A percentile compares a stretch with the other conserved stretches of the same genome.
These are phyloP conservation scores for Hirudo medicinalis DNA, from an alignment of 1,140 invertebrate genomes.

Conservation along the genomic window DNA sequence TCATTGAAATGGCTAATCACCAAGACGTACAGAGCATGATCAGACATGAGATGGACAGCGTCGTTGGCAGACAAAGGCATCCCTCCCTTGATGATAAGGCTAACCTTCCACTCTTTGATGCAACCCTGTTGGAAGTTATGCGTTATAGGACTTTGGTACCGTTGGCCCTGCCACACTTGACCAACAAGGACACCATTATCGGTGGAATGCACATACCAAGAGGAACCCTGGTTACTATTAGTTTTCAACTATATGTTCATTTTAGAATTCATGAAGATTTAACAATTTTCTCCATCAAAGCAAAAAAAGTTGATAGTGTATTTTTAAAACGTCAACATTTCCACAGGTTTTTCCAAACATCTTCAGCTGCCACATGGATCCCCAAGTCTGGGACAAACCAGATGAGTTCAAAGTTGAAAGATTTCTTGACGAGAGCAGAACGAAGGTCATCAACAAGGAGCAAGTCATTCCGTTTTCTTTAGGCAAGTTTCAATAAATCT, in stretches of 20 bases:
- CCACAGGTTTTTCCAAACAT: slow-evolving; percentile 51
- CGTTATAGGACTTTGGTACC: slow-evolving; percentile 37
- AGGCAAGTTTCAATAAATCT: background rate
- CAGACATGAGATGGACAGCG: slow-evolving; percentile 33
- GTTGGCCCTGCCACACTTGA: slow-evolving; percentile 27
- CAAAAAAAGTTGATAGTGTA: too few species aligned
- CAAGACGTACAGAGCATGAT: slow-evolving; percentile 33
- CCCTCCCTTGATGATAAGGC: slow-evolving; percentile 26
- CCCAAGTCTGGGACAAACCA: slow-evolving; percentile 50
- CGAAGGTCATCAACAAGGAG: slow-evolving; percentile 3
- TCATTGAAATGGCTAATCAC: slow-evolving; percentile 35
- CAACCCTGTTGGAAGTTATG: slow-evolving; percentile 30
- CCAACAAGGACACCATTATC: slow-evolving; percentile 28
- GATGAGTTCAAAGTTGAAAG: slow-evolving; percentile 55
- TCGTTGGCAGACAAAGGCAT: slow-evolving; percentile 28
- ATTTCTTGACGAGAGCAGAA: slow-evolving; percentile 31
- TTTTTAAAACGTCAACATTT: background rate
- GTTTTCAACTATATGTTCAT: slow-evolving; percentile 24
- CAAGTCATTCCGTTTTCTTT: slow-evolving; percentile 15
- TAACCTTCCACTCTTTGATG: slow-evolving; percentile 30
- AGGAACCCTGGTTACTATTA: slow-evolving; percentile 30
- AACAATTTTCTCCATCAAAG: too few species aligned
- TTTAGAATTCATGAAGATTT: too few species aligned
- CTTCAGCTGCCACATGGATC: slow-evolving; percentile 31
- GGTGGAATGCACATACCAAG: slow-evolving; percentile 35